Base-by-base conservation (phyloP, 2,113 vertebrate species). In the Hypanus sabinus region DNA sequence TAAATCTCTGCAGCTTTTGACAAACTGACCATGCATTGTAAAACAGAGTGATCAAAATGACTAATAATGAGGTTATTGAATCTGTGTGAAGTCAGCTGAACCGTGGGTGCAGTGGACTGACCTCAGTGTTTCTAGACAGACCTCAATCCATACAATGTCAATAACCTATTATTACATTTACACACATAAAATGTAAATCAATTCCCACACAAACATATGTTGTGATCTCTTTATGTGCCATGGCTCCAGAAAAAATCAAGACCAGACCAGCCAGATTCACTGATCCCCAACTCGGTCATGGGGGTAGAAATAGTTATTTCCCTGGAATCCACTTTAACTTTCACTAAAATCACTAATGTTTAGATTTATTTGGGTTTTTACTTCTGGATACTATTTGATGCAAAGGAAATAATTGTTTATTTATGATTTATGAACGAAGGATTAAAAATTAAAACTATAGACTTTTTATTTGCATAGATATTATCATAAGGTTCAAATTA, bases 81-180 rank as follows among this genome's bases (percentile, higher is more conserved):
- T 93, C 70, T 93, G 18, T 93, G 91, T 75, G 91, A 93, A 93
- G 91, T 93, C 70, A 73, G 91, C 91, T 93, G 91, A 93, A 93
- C 68, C 91, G 18, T 93, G 30, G 91, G 70, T 93, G 36, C 68
- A 73, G 38, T 93, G 91, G 91, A 73, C 88, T 93, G 91, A 93
- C 91, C 91, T 18, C 68, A 75, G 71, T 93, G 91, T 93, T 93
- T 93, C 91, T 93, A 75, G 91, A 93, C 91, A 93, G 91, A 93
- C 94, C 91, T 94, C 88, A 94, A 94, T 93, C 87, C 62, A 11
- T 94, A 79, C 62, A n/a, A 76, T 94, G 94, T 81, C 93, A 94
- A 94, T 94, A 94, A 94, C 94, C 96, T 96, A 87, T 93, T 94
- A 46, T 96, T 95, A 94, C 76, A 85, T 94, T 94, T 95, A 94